phyloP scores from a whole-genome alignment of 2,888 invertebrate species.

The Sinodicranocentrus sp. region DNA sequence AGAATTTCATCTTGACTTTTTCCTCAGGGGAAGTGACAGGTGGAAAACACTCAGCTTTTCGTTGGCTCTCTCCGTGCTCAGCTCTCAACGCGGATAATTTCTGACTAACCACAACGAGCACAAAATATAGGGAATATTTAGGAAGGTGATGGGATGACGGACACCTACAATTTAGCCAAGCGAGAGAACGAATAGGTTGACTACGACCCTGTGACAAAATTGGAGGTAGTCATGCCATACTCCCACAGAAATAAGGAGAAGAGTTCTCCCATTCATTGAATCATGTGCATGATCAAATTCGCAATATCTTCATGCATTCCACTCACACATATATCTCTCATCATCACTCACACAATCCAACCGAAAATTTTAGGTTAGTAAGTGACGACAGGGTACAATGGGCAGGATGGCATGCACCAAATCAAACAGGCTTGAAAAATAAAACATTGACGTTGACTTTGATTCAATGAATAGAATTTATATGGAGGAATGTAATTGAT shows the following conservation, averaged over 20 bases:
- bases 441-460: slow-evolving; percentile 3
- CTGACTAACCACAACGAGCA: slow-evolving; percentile 40
- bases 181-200: background rate
- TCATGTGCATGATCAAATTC: slow-evolving; percentile 30
- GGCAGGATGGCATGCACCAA: slow-evolving; percentile 3
- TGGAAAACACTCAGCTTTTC: background rate
- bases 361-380: too few species aligned
- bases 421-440: background rate
- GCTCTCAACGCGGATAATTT: slow-evolving; percentile 43
- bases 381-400: too few species aligned
- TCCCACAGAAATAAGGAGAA: slow-evolving; percentile 67
- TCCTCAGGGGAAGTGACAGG: slow-evolving; percentile 20
- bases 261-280: slow-evolving; percentile 62
- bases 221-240: slow-evolving; percentile 42
- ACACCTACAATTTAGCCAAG: slow-evolving; percentile 31
- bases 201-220: slow-evolving; percentile 35
- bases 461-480: slow-evolving; percentile 16
- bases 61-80: slow-evolving; percentile 1
- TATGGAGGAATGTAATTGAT: slow-evolving; percentile 39
- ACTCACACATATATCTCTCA: background rate
- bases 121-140: slow-evolving; percentile 17
- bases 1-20: slow-evolving; percentile 41
- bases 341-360: too few species aligned
- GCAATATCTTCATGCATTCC: background rate
- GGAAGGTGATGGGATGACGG: slow-evolving; percentile 45